Evolutionary conservation across 2,113 vertebrate genomes (phyloP).

Genomic region (Chionis minor): DNA sequence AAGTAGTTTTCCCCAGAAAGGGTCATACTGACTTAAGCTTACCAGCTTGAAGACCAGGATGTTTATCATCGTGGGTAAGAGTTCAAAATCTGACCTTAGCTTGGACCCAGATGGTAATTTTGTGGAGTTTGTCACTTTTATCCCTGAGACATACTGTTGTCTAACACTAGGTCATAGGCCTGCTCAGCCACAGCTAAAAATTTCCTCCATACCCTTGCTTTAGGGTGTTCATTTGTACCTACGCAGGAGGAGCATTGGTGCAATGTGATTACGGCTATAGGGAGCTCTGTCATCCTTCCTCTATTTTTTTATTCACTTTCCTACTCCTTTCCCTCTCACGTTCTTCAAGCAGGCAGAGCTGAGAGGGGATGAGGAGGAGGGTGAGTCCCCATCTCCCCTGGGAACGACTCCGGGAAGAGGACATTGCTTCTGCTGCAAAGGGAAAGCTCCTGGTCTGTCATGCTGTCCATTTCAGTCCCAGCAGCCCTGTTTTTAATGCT

Average conservation of each 20-base stretch:
- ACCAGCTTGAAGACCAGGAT: not conserved
- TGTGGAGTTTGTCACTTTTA: not conserved
- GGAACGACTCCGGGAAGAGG: accelerated
- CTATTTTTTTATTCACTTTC: not conserved
- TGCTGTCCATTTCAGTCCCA: not conserved
- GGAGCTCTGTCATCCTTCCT: not conserved
- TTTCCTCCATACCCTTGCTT: not conserved
- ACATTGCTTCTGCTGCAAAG: not conserved
- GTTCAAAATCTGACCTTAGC: not conserved
- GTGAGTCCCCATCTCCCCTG: accelerated
- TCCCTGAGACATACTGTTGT: not conserved
- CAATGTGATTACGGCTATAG: not conserved
- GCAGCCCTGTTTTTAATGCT: not conserved
- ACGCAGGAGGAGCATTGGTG: not conserved
- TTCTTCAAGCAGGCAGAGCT: not conserved
- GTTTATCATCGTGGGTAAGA: not conserved
- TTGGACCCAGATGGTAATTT: not conserved
- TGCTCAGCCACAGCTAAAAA: not conserved
- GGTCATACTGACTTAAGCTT: not conserved
- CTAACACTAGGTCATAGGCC: not conserved
- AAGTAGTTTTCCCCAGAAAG: not conserved
- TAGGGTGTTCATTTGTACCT: not conserved
- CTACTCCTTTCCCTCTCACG: not conserved
- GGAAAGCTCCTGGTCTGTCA: not conserved
- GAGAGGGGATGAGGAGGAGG: not conserved